A percentile compares a stretch with the other conserved stretches of the same genome.
Conservation (phyloP, 2,888 invertebrate species). For the Trissoscelio sp. region DNA sequence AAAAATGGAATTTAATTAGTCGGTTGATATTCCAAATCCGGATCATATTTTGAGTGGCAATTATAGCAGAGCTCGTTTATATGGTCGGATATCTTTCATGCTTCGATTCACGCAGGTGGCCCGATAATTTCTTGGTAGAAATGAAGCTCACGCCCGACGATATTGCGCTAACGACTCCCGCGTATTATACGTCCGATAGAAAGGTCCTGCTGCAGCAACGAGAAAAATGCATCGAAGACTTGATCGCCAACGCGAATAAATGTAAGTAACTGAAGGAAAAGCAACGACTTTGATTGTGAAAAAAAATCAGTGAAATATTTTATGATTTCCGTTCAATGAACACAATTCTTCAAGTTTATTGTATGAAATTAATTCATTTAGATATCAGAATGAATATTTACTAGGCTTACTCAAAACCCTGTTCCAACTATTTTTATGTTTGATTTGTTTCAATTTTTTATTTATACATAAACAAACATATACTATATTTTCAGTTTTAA, state of each 20-base stretch:
- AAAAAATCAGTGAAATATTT: not conserved
- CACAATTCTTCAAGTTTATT: not conserved
- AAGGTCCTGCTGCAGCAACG: constrained; percentile 74
- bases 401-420: no score
- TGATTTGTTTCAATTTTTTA: no score
- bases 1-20: no score
- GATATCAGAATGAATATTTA: no score
- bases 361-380: constrained; percentile 6
- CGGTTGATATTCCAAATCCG: constrained; percentile 4
- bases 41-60: constrained; percentile 1
- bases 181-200: constrained; percentile 86
- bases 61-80: constrained; percentile 16
- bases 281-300: constrained; percentile 18
- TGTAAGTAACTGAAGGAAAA: constrained; percentile 62
- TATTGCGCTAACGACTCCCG: constrained; percentile 87
- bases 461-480: no score
- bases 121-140: constrained; percentile 89
- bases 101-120: constrained; percentile 85
- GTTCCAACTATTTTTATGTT: no score
- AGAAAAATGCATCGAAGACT: constrained; percentile 74
- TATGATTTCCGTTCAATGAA: not conserved
- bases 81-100: constrained; percentile 53
- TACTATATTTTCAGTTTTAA: no score
- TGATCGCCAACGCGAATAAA: constrained; percentile 72
- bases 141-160: constrained; percentile 88